Evolutionary conservation across 2,797 vertebrate species (phyloP).

Genomic region (Coregonus suidteri): DNA sequence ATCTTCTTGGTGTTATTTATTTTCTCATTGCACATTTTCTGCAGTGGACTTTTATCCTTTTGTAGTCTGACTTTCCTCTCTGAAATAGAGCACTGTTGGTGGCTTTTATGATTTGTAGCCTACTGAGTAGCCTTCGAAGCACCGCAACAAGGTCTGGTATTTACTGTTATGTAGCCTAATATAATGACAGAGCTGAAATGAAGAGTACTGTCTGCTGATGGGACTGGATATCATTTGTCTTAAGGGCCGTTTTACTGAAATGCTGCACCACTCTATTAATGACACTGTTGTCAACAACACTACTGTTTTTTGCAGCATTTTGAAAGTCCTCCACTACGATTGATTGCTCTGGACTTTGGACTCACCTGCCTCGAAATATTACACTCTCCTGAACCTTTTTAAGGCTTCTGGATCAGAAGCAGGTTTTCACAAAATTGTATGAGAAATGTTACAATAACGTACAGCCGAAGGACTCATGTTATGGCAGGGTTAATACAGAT

Average conservation of each 20-base stretch:
- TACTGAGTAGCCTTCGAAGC: background rate
- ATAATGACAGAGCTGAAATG: background rate
- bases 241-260: background rate
- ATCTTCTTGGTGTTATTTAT: constrained; percentile 16
- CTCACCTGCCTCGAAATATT: background rate
- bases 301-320: background rate
- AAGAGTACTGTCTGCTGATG: background rate
- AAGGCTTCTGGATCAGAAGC: background rate
- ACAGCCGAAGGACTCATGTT: background rate
- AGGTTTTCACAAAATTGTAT: background rate
- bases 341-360: background rate
- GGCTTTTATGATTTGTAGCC: background rate
- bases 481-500: background rate
- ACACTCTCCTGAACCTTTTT: background rate
- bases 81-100: constrained; percentile 1
- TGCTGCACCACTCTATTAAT: background rate
- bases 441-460: background rate
- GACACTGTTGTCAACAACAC: background rate
- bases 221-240: background rate
- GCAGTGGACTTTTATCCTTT: background rate
- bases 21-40: background rate
- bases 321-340: background rate
- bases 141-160: background rate
- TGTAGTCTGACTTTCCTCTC: background rate
- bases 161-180: background rate